Base-by-base conservation (phyloP, 2,888 invertebrate species). In the Mimas tiliae region DNA sequence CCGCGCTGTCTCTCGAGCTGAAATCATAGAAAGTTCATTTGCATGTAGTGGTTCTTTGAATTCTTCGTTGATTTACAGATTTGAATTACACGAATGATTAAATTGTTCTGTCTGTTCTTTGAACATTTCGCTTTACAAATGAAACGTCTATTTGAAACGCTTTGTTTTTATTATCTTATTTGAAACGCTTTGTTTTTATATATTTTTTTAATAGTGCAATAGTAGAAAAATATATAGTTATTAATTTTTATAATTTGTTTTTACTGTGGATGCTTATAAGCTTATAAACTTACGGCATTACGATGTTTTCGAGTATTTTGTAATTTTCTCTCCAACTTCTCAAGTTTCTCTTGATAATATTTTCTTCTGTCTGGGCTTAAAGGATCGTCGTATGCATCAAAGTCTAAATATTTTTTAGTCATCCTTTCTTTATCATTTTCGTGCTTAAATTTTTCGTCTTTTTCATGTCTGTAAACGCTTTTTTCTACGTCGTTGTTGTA, bases 281-380 rank as follows among this genome's bases (percentile, higher is more conserved):
- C 38, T 11, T 6, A 0, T 42, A 38, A 19, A 58, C 80, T 77
- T 73, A 83, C 83, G 2, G 75, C 69, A 67, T 74, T 80, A 6
- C 72, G 77, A 33, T 67, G 77, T 67, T 74, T 75, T 4, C 76
- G 74, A 16, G 72, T 66, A 27, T 67, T 72, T 9, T 74, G 78
- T 9, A 87, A 69, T 69, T 78, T 85, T 51, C 76, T 81, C 64
- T 85, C 81, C 11, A 91, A 75, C 65, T 79, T 83, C 38, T 86
- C 82, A 4, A 91, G 73, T 76, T 86, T 90, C 0, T 86, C 82
- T 68, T 89, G 86, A 68, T 90, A 90, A 73, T 79, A 90, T 65
- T 82, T 85, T 66, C 83, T 82, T 74, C 88, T 82, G 21, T 87
- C 86, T 45, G 68, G 14, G 69, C 80, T 80, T 7, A 89, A 67